A percentile compares a stretch with the other conserved stretches of the same genome.
phyloP scores from a whole-genome alignment of 2,797 vertebrate genomes.

The Varecia variegata region DNA sequence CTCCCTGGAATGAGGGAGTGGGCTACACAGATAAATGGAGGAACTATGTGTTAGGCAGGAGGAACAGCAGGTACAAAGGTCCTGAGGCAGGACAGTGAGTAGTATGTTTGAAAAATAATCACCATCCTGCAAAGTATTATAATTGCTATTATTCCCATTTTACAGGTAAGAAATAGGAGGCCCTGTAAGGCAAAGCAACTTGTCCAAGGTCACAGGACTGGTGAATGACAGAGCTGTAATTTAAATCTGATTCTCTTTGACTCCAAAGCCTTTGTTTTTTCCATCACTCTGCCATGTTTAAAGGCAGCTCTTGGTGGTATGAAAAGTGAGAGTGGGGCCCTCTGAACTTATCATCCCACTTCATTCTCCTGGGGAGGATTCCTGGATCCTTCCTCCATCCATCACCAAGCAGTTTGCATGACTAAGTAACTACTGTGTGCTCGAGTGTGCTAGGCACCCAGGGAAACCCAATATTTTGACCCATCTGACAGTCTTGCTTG shows the following conservation, averaged over 20 bases:
- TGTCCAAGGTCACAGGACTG: background rate
- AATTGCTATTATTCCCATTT: background rate
- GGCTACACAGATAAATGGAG: background rate
- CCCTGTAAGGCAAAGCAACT: background rate
- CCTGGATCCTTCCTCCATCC: background rate
- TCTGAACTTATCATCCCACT: background rate
- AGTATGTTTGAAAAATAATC: background rate
- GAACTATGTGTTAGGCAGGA: accelerated
- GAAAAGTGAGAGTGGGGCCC: background rate
- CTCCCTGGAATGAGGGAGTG: too few relatives aligned
- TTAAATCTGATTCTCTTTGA: background rate
- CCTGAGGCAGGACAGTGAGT: background rate
- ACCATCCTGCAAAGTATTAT: background rate
- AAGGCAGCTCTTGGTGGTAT: background rate
- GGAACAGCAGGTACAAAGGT: background rate
- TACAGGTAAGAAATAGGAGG: background rate
- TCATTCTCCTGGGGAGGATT: background rate
- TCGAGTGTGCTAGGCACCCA: background rate
- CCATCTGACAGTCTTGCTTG: background rate
- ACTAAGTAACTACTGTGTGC: background rate
- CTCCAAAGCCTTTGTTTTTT: background rate
- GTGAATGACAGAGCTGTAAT: background rate
- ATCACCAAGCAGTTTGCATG: accelerated
- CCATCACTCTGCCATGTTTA: accelerated
- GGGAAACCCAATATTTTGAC: background rate